Evolutionary conservation across 2,888 invertebrate species (phyloP).

Genomic region (Penaeus monodon): DNA sequence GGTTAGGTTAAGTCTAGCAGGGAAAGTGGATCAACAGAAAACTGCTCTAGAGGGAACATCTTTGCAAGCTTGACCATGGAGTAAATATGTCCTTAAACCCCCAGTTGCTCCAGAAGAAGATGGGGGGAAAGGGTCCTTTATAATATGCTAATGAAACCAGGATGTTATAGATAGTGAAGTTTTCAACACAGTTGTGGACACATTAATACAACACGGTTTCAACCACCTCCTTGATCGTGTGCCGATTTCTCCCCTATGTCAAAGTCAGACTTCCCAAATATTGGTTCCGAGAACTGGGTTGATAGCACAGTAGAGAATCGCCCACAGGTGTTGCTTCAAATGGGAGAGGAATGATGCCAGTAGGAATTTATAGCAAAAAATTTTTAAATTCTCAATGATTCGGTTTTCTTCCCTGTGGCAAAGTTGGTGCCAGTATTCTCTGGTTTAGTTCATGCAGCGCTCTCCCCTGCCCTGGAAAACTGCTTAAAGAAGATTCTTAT

Average conservation of each 20-base stretch:
- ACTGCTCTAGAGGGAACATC: neutral
- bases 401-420: conserved; percentile 51
- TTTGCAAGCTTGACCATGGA: conserved; percentile 54
- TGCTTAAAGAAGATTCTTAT: conserved; percentile 54
- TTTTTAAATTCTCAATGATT: neutral
- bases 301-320: conserved; percentile 34
- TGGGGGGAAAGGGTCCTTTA: conserved; percentile 42
- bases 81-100: conserved; percentile 46
- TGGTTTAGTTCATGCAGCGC: conserved; percentile 51
- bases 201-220: conserved; percentile 58
- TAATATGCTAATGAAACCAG: conserved; percentile 57
- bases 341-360: neutral
- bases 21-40: conserved; percentile 13
- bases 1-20: conserved; percentile 45
- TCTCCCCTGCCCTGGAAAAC: conserved; percentile 56
- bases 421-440: conserved; percentile 61
- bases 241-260: conserved; percentile 59
- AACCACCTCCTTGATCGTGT: conserved; percentile 56
- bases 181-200: conserved; percentile 53
- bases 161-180: conserved; percentile 62
- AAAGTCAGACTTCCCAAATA: conserved; percentile 2
- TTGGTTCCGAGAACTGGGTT: conserved; percentile 42
- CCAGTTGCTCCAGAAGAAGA: conserved; percentile 47
- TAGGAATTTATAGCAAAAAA: neutral
- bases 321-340: neutral